phyloP scores from a whole-genome alignment of 1,140 invertebrate species.

The Anastatus disparis region DNA sequence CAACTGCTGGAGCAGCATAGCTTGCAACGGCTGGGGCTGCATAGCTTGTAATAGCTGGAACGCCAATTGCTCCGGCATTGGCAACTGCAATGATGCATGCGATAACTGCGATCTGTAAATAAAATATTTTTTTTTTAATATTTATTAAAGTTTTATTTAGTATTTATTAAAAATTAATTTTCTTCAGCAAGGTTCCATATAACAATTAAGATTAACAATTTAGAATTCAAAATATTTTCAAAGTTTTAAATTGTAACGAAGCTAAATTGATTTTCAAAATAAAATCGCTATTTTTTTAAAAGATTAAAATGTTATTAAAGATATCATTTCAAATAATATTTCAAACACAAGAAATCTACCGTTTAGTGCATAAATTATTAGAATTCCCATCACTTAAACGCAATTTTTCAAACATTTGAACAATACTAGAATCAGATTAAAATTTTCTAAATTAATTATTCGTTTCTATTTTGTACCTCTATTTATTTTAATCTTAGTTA shows the following conservation, averaged over 20 bases:
- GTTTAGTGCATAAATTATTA: too few species aligned
- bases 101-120: constrained; percentile 64
- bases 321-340: too few species aligned
- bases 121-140: not conserved
- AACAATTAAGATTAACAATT: not conserved
- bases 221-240: not conserved
- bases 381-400: too few species aligned
- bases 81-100: constrained; percentile 59
- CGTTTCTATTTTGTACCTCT: too few species aligned
- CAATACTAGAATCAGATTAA: too few species aligned
- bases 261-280: too few species aligned
- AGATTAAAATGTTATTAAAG: too few species aligned
- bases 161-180: constrained; percentile 58
- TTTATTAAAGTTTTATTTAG: constrained; percentile 55
- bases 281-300: not conserved
- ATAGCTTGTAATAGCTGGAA: constrained; percentile 43
- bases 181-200: not conserved
- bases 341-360: too few species aligned
- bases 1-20: constrained; percentile 71
- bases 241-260: too few species aligned
- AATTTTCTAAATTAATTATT: too few species aligned
- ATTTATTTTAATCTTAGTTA: too few species aligned
- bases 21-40: constrained; percentile 53
- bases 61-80: constrained; percentile 55
- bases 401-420: too few species aligned